These are phyloP conservation scores for Eidolon dupreanum DNA, from an alignment of 2,797 vertebrate species.

Conservation along the genomic window DNA sequence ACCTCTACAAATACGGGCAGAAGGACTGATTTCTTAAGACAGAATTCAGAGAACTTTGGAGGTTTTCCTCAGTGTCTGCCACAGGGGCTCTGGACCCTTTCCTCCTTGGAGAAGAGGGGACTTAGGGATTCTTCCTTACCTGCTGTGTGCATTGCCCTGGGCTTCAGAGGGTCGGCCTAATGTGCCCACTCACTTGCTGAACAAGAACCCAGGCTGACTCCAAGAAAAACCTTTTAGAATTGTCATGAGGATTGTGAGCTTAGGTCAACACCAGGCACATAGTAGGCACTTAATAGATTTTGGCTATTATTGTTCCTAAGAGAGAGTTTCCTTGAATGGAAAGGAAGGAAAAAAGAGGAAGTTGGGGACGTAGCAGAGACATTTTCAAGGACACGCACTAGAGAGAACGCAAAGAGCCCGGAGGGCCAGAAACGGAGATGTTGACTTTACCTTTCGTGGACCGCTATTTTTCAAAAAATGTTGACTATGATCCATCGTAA, in stretches of 20 bases:
- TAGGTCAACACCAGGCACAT: neutral
- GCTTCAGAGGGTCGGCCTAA: neutral
- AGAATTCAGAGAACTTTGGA: neutral
- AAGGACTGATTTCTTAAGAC: neutral
- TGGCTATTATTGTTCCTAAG: neutral
- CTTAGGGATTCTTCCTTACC: rapidly evolving
- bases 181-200: neutral
- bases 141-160: rapidly evolving
- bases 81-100: neutral
- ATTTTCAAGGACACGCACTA: rapidly evolving
- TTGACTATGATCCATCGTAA: neutral
- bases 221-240: neutral
- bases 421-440: neutral
- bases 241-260: rapidly evolving
- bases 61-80: neutral
- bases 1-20: neutral
- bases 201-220: neutral
- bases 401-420: neutral
- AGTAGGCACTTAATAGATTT: neutral
- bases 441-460: no score
- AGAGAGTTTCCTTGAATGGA: neutral
- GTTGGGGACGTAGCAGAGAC: neutral
- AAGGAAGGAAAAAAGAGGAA: neutral
- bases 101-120: neutral
- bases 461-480: neutral